phyloP scores from a whole-genome alignment of 2,888 invertebrate species.

The Ormyrus nitidulus region DNA sequence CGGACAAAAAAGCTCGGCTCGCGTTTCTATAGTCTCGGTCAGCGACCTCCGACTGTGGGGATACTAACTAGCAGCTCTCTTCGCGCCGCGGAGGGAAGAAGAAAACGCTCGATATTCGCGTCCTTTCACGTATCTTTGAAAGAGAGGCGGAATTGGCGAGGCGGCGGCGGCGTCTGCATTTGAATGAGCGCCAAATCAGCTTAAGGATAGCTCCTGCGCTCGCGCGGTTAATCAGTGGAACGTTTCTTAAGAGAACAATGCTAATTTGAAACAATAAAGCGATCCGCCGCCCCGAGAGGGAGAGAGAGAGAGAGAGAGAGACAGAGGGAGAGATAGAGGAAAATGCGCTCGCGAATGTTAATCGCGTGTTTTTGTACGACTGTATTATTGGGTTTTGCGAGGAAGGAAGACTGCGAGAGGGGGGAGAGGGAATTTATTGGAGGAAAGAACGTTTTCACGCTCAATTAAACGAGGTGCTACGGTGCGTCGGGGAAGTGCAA shows the following conservation, averaged over 20 bases:
- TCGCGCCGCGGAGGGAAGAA: slow-evolving; percentile 24
- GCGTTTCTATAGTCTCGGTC: too few species aligned
- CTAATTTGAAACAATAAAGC: slow-evolving; percentile 56
- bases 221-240: slow-evolving; percentile 58
- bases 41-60: too few species aligned
- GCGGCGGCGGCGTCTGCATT: slow-evolving; percentile 32
- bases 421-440: slow-evolving; percentile 12
- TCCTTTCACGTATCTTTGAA: slow-evolving; percentile 16
- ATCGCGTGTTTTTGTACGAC: slow-evolving; percentile 48
- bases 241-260: slow-evolving; percentile 53
- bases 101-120: slow-evolving; percentile 19
- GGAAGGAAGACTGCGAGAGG: background rate
- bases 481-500: background rate
- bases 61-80: slow-evolving; percentile 4
- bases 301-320: too few species aligned
- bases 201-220: slow-evolving; percentile 20
- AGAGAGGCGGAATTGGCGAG: slow-evolving; percentile 4
- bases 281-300: background rate
- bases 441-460: slow-evolving; percentile 29
- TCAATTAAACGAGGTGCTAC: slow-evolving; percentile 40
- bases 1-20: slow-evolving; percentile 11
- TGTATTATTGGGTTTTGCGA: slow-evolving; percentile 25
- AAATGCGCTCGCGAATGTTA: slow-evolving; percentile 37
- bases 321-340: background rate
- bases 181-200: slow-evolving; percentile 52